phyloP scores from a whole-genome alignment of 2,888 invertebrate species.

The Athalia cordata region DNA sequence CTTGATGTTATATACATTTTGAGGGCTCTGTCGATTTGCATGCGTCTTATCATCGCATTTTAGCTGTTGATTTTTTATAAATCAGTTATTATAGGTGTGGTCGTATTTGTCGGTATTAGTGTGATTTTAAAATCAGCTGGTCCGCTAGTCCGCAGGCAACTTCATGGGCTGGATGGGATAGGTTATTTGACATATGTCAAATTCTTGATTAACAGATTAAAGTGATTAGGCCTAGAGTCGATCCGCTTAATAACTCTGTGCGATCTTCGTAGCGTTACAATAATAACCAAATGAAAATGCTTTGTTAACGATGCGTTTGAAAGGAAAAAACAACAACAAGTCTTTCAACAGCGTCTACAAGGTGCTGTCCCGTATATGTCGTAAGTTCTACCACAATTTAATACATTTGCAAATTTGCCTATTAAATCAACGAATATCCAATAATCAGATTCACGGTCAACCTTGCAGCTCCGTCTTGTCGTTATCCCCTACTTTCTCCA shows the following conservation, averaged over 20 bases:
- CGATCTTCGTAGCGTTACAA: slow-evolving; percentile 12
- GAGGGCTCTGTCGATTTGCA: too few relatives aligned
- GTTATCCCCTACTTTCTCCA: too few relatives aligned
- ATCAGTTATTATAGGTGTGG: too few relatives aligned
- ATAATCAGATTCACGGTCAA: not conserved
- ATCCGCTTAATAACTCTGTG: not conserved
- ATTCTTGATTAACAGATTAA: slow-evolving; percentile 52
- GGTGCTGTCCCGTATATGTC: slow-evolving; percentile 71
- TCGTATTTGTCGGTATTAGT: not conserved
- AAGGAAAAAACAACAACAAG: slow-evolving; percentile 70
- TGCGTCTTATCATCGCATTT: too few relatives aligned
- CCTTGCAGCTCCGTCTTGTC: not conserved
- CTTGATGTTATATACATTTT: too few relatives aligned
- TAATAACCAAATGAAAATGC: slow-evolving; percentile 56
- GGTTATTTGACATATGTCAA: slow-evolving; percentile 64
- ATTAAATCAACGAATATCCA: slow-evolving; percentile 10
- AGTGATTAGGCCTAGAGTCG: not conserved
- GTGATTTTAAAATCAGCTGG: slow-evolving; percentile 33
- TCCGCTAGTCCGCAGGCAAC: slow-evolving; percentile 51
- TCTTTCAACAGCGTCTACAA: slow-evolving; percentile 71
- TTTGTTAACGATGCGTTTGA: slow-evolving; percentile 69
- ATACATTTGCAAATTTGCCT: not conserved
- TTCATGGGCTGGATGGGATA: slow-evolving; percentile 56
- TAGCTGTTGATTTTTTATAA: too few relatives aligned
- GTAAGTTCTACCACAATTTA: slow-evolving; percentile 61